Base-by-base conservation (phyloP, 2,888 invertebrate species). In the Hyppa rectilinea region DNA sequence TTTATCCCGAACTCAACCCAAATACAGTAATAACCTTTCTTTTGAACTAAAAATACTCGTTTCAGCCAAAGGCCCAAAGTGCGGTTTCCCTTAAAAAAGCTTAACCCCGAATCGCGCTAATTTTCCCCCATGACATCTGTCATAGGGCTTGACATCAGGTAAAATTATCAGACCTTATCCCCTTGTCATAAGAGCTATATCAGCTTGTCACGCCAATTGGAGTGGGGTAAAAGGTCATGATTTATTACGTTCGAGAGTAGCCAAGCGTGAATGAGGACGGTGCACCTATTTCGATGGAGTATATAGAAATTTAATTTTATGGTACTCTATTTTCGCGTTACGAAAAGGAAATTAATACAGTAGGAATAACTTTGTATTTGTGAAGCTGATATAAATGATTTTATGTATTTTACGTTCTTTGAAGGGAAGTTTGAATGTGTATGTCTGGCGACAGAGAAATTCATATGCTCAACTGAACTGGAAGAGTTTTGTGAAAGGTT, bases 161-260 rank as follows among this genome's bases (percentile, higher is more conserved):
- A 31, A 63, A 60, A 20, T 56, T 63, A 43, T 52, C 61, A 26
- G 53, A 71, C 71, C 72, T 75, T 77, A 63, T 56, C 38, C 36
- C 9, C 47, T 75, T 62, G 23, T 52, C 29, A 75, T 83, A 84
- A 81, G 65, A 71, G 63, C 71, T 72, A 75, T 63, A 78, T 82
- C 64, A 40, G 78, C 60, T 81, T 76, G 64, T 34, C 64, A 75
- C 34, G 60, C 49, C 49, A 58, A 23, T 14, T 67, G 50, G 70
- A 80, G 77, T 55, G 68, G 82, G 82, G 76, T 64, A 70, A 73
- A 65, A 66, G 75, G 82, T 81, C 79, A 83, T 84, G 86, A 87
- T 90, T 87, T 90, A 89, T 90, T 85, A 87, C 85, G 82, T 87
- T 84, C 67, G 71, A 62, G 80, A 83, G 85, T 83, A 86, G 69